Evolutionary conservation across 2,888 invertebrate genomes (phyloP), one percentile per base, ranked within the genome.

Genomic region (Drosophila paracracens): DNA sequence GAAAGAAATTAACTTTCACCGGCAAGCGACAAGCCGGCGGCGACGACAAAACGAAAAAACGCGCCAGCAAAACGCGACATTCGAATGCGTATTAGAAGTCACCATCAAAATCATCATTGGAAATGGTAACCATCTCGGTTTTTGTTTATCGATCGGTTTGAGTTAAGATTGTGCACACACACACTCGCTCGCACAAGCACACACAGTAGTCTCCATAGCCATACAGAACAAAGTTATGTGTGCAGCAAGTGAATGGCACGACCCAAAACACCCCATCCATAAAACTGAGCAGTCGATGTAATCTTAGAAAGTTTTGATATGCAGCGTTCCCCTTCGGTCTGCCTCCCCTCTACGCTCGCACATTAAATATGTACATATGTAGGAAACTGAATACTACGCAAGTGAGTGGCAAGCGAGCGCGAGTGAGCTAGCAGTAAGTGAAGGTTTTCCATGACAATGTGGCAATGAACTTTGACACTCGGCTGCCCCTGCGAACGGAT

Each of bases 21-120:
- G 67, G 67, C 56, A 29, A 73, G 66, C 71, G 66, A 76, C 76
- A 68, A 71, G 76, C 76, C 81, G 68, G 68, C 66, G 80, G 74
- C 79, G 50, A 27, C 40, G n/a, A 18, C 18, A 40, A 18, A 29
- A 71, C 33, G 31, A 35, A 64, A 71, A 61, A 64, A 79, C 73
- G 69, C 60, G 61, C 62, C 66, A 62, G 62, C 54, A 59, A 70
- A 76, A 69, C 48, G 72, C 82, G 77, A 72, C 74, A 65, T 60
- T 74, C 74, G 70, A 79, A 79, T 82, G 79, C 79, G 67, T 80
- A 79, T 89, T 89, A 84, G 83, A 89, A 83, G 90, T 82, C 82
- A 79, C 82, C 79, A 38, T 25, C 46, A 53, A 67, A 54, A 58
- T 21, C 50, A 50, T 50, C 68, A 64, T 48, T 52, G 16, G 57